These are phyloP conservation scores for Lycophotia porphyrea DNA, from an alignment of 2,888 invertebrate genomes.

Conservation along the genomic window DNA sequence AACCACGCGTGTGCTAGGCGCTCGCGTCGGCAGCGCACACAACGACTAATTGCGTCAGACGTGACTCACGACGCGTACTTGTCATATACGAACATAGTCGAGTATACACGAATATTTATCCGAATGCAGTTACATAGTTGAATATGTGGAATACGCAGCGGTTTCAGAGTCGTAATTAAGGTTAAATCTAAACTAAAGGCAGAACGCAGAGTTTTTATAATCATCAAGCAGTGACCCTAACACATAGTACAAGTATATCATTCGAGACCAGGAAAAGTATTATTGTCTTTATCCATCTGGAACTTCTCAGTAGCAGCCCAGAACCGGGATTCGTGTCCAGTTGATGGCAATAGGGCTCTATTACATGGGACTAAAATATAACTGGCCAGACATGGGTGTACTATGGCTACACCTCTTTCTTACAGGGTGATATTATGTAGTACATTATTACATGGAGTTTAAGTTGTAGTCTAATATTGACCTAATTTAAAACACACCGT, in stretches of 20 bases:
- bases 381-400: neutral
- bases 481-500: neutral
- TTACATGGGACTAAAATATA: neutral
- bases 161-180: constrained; percentile 42
- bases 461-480: neutral
- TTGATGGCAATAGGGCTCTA: neutral
- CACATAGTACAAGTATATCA: neutral
- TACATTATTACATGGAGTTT: neutral
- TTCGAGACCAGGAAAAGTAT: neutral
- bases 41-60: constrained; percentile 77
- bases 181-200: neutral
- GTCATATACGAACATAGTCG: constrained; percentile 49
- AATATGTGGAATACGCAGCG: constrained; percentile 29
- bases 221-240: neutral
- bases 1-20: constrained; percentile 76
- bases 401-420: neutral
- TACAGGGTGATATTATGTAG: neutral
- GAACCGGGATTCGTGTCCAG: neutral
- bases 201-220: neutral
- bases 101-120: constrained; percentile 29
- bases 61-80: constrained; percentile 64
- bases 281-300: neutral
- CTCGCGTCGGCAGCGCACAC: constrained; percentile 68
- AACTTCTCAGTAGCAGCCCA: neutral
- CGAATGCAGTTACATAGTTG: constrained; percentile 48